These are phyloP conservation scores for Amazona guildingii DNA, from an alignment of 2,113 vertebrate genomes.

Conservation along the genomic window DNA sequence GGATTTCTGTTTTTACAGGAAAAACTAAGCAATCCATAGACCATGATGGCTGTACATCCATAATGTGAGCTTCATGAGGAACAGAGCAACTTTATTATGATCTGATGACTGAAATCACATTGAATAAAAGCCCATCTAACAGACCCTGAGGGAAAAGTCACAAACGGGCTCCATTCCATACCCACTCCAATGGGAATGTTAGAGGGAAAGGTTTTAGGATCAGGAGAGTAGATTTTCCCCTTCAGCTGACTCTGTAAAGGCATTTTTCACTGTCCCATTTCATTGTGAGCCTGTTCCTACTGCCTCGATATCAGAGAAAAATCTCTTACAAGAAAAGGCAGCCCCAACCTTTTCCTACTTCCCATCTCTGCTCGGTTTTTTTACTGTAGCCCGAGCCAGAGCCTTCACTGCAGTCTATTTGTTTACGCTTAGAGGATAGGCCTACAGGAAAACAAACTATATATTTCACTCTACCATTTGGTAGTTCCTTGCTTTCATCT, in stretches of 20 bases:
- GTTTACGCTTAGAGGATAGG: conserved; percentile 22
- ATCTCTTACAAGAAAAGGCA: background rate
- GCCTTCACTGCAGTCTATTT: background rate
- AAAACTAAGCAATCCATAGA: conserved; percentile 4
- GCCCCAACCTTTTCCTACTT: background rate
- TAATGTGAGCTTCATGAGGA: conserved; percentile 41
- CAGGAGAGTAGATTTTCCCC: background rate
- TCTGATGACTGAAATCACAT: conserved; percentile 17
- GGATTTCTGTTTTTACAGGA: conserved; percentile 55
- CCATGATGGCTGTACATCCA: conserved; percentile 17
- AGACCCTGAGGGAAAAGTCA: conserved; percentile 15
- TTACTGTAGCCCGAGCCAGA: background rate
- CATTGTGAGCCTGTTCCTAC: background rate
- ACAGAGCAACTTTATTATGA: conserved; percentile 61
- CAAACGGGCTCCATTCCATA: conserved; percentile 24
- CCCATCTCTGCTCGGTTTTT: background rate
- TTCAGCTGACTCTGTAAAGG: background rate
- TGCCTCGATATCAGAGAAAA: background rate
- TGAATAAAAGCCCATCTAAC: conserved; percentile 47
- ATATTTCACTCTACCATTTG: conserved; percentile 33
- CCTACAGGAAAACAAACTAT: conserved; percentile 47
- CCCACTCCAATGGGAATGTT: background rate
- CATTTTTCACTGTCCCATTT: background rate
- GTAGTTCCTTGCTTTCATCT: conserved; percentile 59
- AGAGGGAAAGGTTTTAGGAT: background rate